A percentile compares a stretch with the other conserved stretches of the same genome.
phyloP scores from a whole-genome alignment of 2,113 vertebrate species.

The Calyptommatus sinebrachiatus region DNA sequence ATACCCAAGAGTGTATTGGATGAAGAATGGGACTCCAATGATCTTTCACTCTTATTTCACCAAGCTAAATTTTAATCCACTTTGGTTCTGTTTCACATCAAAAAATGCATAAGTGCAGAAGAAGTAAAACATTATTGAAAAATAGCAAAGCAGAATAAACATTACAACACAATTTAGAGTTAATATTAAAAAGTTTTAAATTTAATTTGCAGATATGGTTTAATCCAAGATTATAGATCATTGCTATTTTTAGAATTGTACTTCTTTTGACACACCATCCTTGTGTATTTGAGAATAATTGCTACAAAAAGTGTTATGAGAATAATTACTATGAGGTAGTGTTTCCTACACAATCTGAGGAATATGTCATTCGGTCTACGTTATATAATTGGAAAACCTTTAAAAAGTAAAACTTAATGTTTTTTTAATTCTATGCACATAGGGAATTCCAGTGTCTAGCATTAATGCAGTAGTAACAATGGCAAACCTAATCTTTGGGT shows the following conservation, averaged over 20 bases:
- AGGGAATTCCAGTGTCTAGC: background rate
- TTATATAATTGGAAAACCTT: background rate
- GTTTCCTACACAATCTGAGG: background rate
- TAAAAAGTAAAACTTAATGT: conserved; percentile 30
- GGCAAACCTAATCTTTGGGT: background rate
- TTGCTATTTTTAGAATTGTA: background rate
- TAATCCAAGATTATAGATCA: background rate
- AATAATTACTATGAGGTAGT: background rate
- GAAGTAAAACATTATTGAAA: background rate
- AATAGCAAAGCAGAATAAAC: conserved; percentile 19
- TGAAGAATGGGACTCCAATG: no score
- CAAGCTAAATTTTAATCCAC: no score
- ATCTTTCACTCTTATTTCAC: no score
- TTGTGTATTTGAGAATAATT: conserved; percentile 4
- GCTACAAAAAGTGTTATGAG: no score
- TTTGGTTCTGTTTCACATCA: no score
- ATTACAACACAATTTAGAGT: background rate
- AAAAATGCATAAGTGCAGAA: conserved; percentile 11
- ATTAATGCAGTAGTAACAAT: no score
- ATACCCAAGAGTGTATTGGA: no score
- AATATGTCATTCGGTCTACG: background rate
- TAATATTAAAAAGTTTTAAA: background rate
- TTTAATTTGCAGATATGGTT: conserved; percentile 18
- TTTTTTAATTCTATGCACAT: background rate
- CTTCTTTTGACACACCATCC: background rate